Conservation (phyloP, 2,113 vertebrate genomes). For the Neodon shergylaensis region DNA sequence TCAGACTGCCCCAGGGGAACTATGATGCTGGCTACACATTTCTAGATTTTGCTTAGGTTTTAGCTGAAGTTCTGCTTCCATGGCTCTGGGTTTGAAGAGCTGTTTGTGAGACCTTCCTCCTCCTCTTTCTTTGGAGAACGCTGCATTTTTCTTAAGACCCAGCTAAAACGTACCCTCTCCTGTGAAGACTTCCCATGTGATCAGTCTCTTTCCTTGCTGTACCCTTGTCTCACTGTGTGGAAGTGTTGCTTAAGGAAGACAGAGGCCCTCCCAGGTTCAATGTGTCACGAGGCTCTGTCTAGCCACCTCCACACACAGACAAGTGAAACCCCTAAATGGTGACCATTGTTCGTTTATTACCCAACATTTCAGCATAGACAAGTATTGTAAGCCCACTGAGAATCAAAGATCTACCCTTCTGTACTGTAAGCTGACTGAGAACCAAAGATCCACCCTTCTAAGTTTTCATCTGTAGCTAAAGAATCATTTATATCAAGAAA, state of each 20-base stretch:
- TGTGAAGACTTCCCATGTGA: background rate
- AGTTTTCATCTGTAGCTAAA: background rate
- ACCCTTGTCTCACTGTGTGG: background rate
- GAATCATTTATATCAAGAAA: background rate
- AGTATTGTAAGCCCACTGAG: background rate
- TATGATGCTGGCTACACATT: background rate
- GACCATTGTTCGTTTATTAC: too few species aligned
- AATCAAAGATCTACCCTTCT: background rate
- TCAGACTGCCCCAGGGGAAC: rapidly evolving
- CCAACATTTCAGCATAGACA: background rate
- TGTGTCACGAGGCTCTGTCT: background rate
- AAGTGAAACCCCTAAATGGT: background rate
- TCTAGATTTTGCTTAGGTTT: background rate
- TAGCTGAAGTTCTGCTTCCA: background rate
- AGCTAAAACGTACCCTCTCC: background rate
- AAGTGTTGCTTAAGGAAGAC: background rate
- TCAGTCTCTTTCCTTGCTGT: background rate
- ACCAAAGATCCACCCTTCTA: background rate
- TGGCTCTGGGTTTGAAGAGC: background rate
- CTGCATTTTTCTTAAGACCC: background rate
- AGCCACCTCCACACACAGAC: background rate
- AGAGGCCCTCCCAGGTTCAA: background rate
- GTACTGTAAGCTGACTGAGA: background rate
- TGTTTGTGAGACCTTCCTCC: background rate
- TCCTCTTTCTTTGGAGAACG: background rate